Base-by-base conservation (phyloP, 1,140 invertebrate genomes). In the Nephotettix cincticeps region DNA sequence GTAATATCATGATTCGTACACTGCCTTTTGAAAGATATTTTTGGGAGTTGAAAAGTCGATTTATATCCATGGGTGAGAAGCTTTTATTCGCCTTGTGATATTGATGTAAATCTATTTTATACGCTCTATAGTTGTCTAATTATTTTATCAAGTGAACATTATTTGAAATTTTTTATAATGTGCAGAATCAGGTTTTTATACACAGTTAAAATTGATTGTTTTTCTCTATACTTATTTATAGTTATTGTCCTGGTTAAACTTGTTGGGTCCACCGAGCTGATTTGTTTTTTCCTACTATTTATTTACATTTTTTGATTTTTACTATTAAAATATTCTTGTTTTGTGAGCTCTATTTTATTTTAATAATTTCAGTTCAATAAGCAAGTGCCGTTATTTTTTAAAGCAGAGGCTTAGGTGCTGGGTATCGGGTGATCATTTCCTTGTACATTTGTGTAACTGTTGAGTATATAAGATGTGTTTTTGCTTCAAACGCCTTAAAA, bases 261-360 rank as follows among this genome's bases (percentile, higher is more conserved):
- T n/a, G n/a, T 43, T 43, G 40, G 40, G 9, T 6, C 47, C 47
- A n/a, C 19, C 19, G 47, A 19, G 47, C 47, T 51, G 6, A 51
- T n/a, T 51, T 51, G 17, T 23, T 51, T 23, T 4, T 51, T 51
- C 21, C 6, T 51, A 51, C 17, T 51, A 23, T 51, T 51, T 51
- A n/a, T 51, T 11, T 23, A 36, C 32, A 6, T 36, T 4, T 36
- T 36, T 36, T 36, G 32, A 36, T 61, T 61, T 27, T 61, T 61
- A 11, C 25, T 61, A 27, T 61, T 61, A 61, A 61, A 19, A 51
- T 4, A 4, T 19, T 51, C 4, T n/a, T 51, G 14, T 9, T 61
- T 27, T 61, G 21, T 61, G 56, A 28, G 6, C 25, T 28, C 11
- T 61, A 23, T 61, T 61, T 61, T 61, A 28, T 61, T 61, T 54